Conservation (phyloP, 2,888 invertebrate genomes). For the Orthosia gothica region DNA sequence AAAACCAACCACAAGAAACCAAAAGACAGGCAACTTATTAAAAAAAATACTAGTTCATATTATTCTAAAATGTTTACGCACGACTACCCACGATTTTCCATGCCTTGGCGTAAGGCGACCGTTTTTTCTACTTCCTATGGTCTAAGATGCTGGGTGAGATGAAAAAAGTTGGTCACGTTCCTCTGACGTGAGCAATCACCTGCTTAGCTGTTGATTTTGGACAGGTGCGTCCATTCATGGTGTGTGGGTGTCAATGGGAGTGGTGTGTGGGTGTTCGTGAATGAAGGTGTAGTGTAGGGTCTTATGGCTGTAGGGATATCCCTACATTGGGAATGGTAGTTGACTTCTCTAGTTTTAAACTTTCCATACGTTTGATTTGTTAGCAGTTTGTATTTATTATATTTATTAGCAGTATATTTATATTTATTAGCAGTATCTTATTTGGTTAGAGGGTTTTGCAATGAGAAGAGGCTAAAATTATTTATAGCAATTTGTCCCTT, state of each 20-base stretch:
- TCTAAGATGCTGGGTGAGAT: slow-evolving; percentile 66
- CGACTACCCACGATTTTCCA: slow-evolving; percentile 78
- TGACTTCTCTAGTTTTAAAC: background rate
- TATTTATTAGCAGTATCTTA: no score
- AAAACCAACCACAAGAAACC: slow-evolving; percentile 78
- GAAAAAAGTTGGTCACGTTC: slow-evolving; percentile 76
- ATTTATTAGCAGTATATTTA: no score
- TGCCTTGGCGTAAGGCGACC: slow-evolving; percentile 75
- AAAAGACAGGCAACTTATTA: slow-evolving; percentile 77
- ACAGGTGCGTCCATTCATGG: slow-evolving; percentile 70
- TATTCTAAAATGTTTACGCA: slow-evolving; percentile 73
- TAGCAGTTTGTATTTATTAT: no score
- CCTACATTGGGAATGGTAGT: background rate
- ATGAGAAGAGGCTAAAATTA: no score
- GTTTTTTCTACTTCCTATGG: slow-evolving; percentile 66
- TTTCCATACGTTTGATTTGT: no score
- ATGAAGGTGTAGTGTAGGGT: slow-evolving; percentile 16
- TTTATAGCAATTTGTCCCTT: no score
- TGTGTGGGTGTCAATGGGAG: slow-evolving; percentile 50
- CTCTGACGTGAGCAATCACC: slow-evolving; percentile 79
- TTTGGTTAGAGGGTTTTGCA: no score
- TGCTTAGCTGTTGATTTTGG: slow-evolving; percentile 75
- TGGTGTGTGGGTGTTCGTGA: slow-evolving; percentile 24
- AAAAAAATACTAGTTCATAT: slow-evolving; percentile 29
- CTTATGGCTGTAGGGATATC: background rate